Evolutionary conservation across 2,797 vertebrate genomes (phyloP), one percentile per base, ranked within the genome.

Genomic region (Fundulus diaphanus): DNA sequence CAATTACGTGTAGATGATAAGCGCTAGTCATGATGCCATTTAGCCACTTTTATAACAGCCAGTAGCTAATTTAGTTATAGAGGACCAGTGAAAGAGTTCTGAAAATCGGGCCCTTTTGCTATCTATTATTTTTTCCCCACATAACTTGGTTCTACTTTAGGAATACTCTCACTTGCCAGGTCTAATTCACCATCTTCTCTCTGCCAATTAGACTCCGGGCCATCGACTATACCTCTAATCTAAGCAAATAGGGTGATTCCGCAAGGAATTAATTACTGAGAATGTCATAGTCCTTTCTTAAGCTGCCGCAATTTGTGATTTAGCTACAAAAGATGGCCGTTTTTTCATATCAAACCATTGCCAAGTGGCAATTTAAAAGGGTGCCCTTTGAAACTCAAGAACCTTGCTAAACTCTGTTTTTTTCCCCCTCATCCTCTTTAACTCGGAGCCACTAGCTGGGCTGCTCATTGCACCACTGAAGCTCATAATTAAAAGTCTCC

Each of bases 401-500:
- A 83, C 73, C 73, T 35, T 76, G 46, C 74, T 87, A 81, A 88
- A 76, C 79, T 70, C 76, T 4, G 71, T 84, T 85, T 82, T 82
- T 82, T 82, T 83, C 74, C 52, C 72, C 63, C 82, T 78, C 48
- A 72, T 76, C 74, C 59, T 85, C 81, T 83, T 89, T 76, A 84
- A 86, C 82, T 83, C 3, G 5, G 57, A 88, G 80, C 85, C 78
- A 77, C 27, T 78, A 87, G 85, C 63, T 37, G 76, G 85, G 80
- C 77, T 86, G 78, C 88, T 88, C 83, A 90, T 91, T 82, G 84
- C 89, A 88, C 88, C 92, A 87, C 88, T 91, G 88, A 90, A 91
- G 89, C 91, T 89, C 84, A 70, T 91, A 93, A 92, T 93, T 89
- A 93, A 93, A 93, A 92, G 90, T 91, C 85, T 92, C 86, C 76